Conservation (phyloP, 2,888 invertebrate species). For the Perdita meconis region DNA sequence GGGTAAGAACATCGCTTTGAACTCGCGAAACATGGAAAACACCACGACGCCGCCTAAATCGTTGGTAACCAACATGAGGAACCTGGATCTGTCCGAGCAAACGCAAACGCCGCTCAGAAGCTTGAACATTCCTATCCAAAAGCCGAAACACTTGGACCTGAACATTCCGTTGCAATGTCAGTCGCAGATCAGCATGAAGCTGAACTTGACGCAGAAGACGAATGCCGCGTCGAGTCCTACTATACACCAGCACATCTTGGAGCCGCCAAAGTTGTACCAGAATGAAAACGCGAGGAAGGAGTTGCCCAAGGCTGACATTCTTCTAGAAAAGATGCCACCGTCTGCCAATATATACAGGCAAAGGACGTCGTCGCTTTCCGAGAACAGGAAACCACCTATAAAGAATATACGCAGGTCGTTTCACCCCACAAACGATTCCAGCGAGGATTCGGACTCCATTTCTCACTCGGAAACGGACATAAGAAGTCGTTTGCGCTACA, state of each 20-base stretch:
- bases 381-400: slow-evolving; percentile 76
- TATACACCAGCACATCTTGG: slow-evolving; percentile 78
- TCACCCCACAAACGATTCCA: slow-evolving; percentile 80
- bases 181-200: slow-evolving; percentile 59
- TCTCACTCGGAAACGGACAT: slow-evolving; percentile 87
- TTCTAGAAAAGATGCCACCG: slow-evolving; percentile 70
- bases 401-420: slow-evolving; percentile 80
- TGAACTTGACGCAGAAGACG: slow-evolving; percentile 66
- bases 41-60: slow-evolving; percentile 46
- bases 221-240: slow-evolving; percentile 68
- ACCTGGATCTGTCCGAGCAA: slow-evolving; percentile 64
- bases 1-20: slow-evolving; percentile 79
- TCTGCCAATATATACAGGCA: slow-evolving; percentile 75
- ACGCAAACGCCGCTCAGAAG: slow-evolving; percentile 56
- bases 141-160: slow-evolving; percentile 77
- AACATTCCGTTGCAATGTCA: slow-evolving; percentile 73
- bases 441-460: slow-evolving; percentile 83
- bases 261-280: slow-evolving; percentile 80
- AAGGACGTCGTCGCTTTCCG: slow-evolving; percentile 81
- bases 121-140: slow-evolving; percentile 72
- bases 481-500: slow-evolving; percentile 80
- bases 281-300: slow-evolving; percentile 74
- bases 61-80: slow-evolving; percentile 67
- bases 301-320: slow-evolving; percentile 66
- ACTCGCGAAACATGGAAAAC: slow-evolving; percentile 75